Conservation (phyloP, 2,113 vertebrate genomes). For the Motacilla alba region DNA sequence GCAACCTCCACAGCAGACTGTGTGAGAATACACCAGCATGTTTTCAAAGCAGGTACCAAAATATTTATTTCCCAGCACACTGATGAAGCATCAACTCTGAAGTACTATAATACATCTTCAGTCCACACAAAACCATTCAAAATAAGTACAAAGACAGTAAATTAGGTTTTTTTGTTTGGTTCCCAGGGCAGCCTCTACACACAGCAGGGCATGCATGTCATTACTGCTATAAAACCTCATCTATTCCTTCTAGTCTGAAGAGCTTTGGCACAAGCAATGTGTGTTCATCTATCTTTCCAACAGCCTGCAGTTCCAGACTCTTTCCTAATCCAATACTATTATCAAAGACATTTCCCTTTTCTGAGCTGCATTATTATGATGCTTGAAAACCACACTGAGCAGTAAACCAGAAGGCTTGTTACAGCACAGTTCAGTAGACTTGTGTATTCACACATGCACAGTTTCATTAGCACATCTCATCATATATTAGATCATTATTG, state of each 20-base stretch:
- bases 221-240: not conserved
- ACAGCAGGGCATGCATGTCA: conserved; percentile 5
- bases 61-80: not conserved
- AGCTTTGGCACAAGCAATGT: not conserved
- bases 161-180: not conserved
- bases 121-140: not conserved
- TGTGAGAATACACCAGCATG: accelerated
- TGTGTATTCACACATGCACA: not conserved
- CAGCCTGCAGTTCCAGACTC: not conserved
- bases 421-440: not conserved
- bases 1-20: not conserved
- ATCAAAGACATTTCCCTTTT: not conserved
- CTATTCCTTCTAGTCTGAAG: not conserved
- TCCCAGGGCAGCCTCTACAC: conserved; percentile 15
- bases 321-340: not conserved
- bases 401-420: not conserved
- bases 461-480: not conserved
- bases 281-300: not conserved
- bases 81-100: not conserved
- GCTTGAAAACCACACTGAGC: not conserved
- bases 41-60: not conserved
- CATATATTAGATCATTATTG: not conserved
- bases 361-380: not conserved
- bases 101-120: not conserved
- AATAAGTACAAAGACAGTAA: not conserved